Evolutionary conservation across 2,113 vertebrate species (phyloP).

Genomic region (Apteryx mantelli): DNA sequence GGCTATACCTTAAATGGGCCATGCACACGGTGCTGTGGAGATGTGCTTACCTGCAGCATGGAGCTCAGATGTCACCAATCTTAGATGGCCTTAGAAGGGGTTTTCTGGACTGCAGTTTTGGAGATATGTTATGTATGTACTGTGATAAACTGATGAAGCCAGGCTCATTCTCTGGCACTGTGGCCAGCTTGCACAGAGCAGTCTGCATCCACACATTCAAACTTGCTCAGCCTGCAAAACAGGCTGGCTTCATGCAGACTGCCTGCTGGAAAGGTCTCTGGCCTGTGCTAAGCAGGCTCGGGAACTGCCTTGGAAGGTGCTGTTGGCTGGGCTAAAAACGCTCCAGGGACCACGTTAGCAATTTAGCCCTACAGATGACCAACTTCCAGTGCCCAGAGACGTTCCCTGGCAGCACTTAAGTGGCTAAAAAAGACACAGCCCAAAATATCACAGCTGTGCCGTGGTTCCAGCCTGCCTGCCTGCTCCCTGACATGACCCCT

Average conservation of each 20-base stretch:
- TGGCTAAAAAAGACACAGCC: background rate
- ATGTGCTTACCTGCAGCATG: background rate
- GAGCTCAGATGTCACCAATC: background rate
- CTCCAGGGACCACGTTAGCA: rapidly evolving
- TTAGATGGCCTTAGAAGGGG: background rate
- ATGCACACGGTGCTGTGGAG: background rate
- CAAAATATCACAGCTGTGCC: background rate
- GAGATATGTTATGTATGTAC: background rate
- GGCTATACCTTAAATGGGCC: background rate
- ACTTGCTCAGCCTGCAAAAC: background rate
- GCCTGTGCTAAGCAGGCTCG: background rate
- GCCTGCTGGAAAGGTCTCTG: background rate
- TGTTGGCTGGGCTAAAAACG: background rate
- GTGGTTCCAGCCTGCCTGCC: background rate
- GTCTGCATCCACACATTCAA: background rate
- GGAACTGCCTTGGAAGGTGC: background rate
- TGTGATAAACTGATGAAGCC: background rate
- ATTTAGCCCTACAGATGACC: background rate
- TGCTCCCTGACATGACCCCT: background rate
- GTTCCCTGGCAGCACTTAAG: background rate
- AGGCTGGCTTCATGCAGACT: background rate
- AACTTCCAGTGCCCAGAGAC: background rate
- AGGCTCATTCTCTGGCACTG: background rate
- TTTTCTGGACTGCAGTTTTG: background rate
- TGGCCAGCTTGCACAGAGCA: background rate